phyloP scores from a whole-genome alignment of 2,888 invertebrate species.

The Melinopterus prodromus region DNA sequence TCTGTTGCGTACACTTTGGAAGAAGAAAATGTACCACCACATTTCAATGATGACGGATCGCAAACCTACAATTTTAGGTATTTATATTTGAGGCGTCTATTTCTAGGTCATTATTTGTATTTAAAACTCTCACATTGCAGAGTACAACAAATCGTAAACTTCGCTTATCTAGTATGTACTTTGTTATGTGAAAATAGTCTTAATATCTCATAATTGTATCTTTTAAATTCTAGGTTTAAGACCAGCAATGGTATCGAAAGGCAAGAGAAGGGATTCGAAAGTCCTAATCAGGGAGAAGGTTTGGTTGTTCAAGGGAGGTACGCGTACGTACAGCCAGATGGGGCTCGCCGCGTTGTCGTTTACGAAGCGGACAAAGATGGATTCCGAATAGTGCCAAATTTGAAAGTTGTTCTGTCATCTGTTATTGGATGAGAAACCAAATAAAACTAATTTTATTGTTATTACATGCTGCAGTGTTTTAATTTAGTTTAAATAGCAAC shows the following conservation, averaged over 20 bases:
- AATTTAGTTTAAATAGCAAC: neutral
- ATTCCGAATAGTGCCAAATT: constrained; percentile 22
- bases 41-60: neutral
- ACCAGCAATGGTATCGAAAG: constrained; percentile 29
- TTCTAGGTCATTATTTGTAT: neutral
- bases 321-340: constrained; percentile 29
- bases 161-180: no score
- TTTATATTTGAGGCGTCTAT: neutral
- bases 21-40: neutral
- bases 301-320: constrained; percentile 29
- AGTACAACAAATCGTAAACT: no score
- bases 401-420: neutral
- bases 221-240: constrained; percentile 23
- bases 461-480: neutral
- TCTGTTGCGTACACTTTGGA: neutral
- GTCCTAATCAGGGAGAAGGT: constrained; percentile 26
- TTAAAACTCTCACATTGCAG: no score
- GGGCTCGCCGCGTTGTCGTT: constrained; percentile 18
- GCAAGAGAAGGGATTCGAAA: constrained; percentile 18
- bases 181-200: no score
- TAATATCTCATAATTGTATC: neutral
- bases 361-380: constrained; percentile 32
- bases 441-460: neutral
- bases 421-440: neutral
- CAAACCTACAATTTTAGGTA: neutral